phyloP scores from a whole-genome alignment of 2,888 invertebrate species.

The Deroplatys truncata region DNA sequence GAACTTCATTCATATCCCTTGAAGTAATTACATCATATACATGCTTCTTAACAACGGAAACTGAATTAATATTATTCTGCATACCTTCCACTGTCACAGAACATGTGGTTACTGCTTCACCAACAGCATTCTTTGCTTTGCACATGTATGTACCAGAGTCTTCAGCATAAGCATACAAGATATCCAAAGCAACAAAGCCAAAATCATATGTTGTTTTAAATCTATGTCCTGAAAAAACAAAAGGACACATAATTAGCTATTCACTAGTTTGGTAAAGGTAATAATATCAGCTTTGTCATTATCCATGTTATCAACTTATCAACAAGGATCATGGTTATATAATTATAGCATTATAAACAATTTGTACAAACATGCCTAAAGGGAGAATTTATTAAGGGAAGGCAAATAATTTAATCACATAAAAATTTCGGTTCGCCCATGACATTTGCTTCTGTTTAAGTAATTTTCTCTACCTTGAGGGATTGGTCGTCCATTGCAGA shows the following conservation, averaged over 20 bases:
- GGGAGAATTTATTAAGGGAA: no score
- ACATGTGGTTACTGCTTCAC: conserved; percentile 92
- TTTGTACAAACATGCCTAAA: no score
- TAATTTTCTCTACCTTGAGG: conserved; percentile 56
- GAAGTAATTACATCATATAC: background rate
- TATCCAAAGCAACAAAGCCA: conserved; percentile 94
- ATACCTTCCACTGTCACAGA: conserved; percentile 81
- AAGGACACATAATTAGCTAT: background rate
- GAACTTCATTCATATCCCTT: no score
- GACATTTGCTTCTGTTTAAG: no score
- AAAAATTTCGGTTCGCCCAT: no score
- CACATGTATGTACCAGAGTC: conserved; percentile 97
- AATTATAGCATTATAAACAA: no score
- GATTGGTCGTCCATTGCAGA: conserved; percentile 89
- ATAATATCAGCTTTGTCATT: no score
- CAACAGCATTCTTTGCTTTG: conserved; percentile 89
- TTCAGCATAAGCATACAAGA: conserved; percentile 93
- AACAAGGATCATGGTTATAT: no score
- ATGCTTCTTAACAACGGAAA: background rate
- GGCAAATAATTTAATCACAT: no score
- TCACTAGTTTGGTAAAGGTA: no score
- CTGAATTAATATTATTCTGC: conserved; percentile 34
- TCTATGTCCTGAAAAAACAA: conserved; percentile 63
- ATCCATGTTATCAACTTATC: no score
- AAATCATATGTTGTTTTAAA: conserved; percentile 97